Base-by-base conservation (phyloP, 2,888 invertebrate genomes). In the Volucella bombylans region DNA sequence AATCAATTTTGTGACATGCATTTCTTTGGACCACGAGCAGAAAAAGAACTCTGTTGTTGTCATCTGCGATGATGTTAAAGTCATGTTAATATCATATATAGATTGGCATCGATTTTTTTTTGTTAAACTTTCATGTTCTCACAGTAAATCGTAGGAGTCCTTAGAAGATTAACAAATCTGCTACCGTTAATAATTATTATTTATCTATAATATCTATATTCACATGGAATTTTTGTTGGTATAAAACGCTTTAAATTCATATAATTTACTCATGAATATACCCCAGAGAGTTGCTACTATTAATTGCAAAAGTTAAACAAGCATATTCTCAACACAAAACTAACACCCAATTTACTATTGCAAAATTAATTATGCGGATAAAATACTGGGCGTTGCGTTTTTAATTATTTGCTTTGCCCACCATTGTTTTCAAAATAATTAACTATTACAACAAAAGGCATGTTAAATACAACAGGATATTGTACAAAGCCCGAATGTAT, bases 311-410 rank as follows among this genome's bases (percentile, higher is more conserved):
- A 31, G 55, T 52, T 31, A 45, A n/a, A 45, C 11, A 45, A 8
- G 8, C 12, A 54, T 43, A 43, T 12, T 23, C 41, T 8, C 49
- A 11, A 39, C 8, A 38, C 18, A 52, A 12, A 47, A 23, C 18
- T 38, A 67, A 8, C 15, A 41, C 38, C 31, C 31, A 2, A 55
- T 55, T 31, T 14, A 4, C 31, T 45, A 15, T 43, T 15, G 11
- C 45, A 11, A 10, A 23, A 50, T 71, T 71, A 61, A 71, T 61
- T 71, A 61, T 50, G 49, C 8, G n/a, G 61, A 31, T 43, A 15
- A 1, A 41, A 41, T 59, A 41, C 31, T 41, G 47, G 23, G 18
- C 59, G 39, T 38, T 15, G 12, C 14, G 12, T 55, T 39, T 49
- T 23, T 65, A 52, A 69, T 69, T 57, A 69, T 47, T 31, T 68